phyloP scores from a whole-genome alignment of 2,888 invertebrate genomes.

The Oegoconia quadripuncta region DNA sequence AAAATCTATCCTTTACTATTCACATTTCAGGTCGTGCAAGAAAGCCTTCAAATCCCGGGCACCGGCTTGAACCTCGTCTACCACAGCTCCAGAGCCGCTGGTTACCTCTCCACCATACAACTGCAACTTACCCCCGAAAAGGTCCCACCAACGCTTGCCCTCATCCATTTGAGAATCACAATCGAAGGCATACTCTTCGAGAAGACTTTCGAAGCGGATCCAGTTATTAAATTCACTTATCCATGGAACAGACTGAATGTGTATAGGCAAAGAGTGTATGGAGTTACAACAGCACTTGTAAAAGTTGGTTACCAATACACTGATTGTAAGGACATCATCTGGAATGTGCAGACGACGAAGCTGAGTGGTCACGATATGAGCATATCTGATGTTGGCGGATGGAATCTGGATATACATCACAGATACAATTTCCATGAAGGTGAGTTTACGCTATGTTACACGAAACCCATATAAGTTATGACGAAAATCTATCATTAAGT shows the following conservation, averaged over 20 bases:
- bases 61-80: conserved; percentile 97
- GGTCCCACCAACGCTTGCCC: conserved; percentile 87
- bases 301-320: conserved; percentile 98
- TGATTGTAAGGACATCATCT: conserved; percentile 94
- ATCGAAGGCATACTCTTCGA: conserved; percentile 97
- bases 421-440: conserved; percentile 99
- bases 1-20: no score
- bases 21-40: conserved; percentile 90
- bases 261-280: conserved; percentile 97
- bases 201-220: conserved; percentile 96
- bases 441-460: conserved; percentile 42
- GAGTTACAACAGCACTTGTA: conserved; percentile 95
- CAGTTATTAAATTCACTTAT: conserved; percentile 97
- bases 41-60: conserved; percentile 95
- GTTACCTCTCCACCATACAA: conserved; percentile 95
- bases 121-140: conserved; percentile 92
- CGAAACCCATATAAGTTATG: background rate
- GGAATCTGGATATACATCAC: conserved; percentile 99
- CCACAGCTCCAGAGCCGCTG: conserved; percentile 95
- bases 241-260: conserved; percentile 98
- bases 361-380: conserved; percentile 98
- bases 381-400: conserved; percentile 97
- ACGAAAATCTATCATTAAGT: background rate
- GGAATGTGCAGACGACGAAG: conserved; percentile 97
- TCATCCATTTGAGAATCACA: conserved; percentile 95